These are phyloP conservation scores for Megathymus violae DNA, from an alignment of 1,140 invertebrate genomes.

Conservation along the genomic window DNA sequence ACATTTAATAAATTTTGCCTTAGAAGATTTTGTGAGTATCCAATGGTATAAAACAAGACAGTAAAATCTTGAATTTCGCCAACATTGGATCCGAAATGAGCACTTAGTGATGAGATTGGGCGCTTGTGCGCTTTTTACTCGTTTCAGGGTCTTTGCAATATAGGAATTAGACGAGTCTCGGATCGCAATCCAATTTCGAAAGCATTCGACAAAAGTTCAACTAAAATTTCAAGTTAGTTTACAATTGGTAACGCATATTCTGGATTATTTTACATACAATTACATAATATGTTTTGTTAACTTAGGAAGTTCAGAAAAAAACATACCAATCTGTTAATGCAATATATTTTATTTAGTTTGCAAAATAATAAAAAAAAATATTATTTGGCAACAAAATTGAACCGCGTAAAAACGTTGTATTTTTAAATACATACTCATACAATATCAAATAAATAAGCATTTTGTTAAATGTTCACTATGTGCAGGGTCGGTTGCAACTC, in stretches of 20 bases:
- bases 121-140: constrained; percentile 5
- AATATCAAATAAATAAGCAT: too few species aligned
- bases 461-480: too few species aligned
- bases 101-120: constrained; percentile 5
- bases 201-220: neutral
- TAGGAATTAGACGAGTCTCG: neutral
- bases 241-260: neutral
- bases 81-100: neutral
- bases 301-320: too few species aligned
- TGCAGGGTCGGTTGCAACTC: neutral
- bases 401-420: too few species aligned
- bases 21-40: constrained; percentile 31
- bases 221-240: neutral
- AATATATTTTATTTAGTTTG: too few species aligned
- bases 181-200: constrained; percentile 1
- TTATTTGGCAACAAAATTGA: too few species aligned
- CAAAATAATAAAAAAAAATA: too few species aligned
- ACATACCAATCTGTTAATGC: too few species aligned
- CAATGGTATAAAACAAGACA: constrained; percentile 38
- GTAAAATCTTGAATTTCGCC: constrained; percentile 3
- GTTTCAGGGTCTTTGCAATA: constrained; percentile 1
- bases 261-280: too few species aligned
- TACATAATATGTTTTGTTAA: too few species aligned
- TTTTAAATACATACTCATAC: too few species aligned
- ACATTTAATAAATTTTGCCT: constrained; percentile 45